Base-by-base conservation (phyloP, 2,797 vertebrate genomes). In the Coilia nasus region DNA sequence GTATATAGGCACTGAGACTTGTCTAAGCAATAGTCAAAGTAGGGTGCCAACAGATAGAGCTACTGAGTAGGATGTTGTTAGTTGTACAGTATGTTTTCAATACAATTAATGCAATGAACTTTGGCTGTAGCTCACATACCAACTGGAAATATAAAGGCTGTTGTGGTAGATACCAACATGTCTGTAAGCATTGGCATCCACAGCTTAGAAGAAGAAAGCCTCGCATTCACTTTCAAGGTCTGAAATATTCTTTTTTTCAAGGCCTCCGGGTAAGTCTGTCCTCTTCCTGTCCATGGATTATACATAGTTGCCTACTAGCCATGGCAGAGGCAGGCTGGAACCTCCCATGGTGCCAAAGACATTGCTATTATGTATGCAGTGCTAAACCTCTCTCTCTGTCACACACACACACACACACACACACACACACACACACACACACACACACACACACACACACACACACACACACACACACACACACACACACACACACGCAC, bases 241-340 rank as follows among this genome's bases (percentile, higher is more conserved):
- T 78, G 21, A 31, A 19, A 41, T 78, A 21, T 78, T 78, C 15
- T 78, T 35, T 44, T 78, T 78, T 78, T 19, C 19, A 4, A 78
- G 71, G 71, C 71, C 71, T 78, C 4, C 31, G 71, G 71, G 31
- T 78, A 78, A 78, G 71, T 78, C 71, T 78, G 71, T 41, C 71
- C 31, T 19, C 19, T 78, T 78, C 71, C 31, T 21, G 71, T 78
- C 71, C 35, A 78, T 78, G 71, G 71, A 78, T 78, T 78, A 78
- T 78, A 78, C 71, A 78, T 78, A 78, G 71, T 41, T 78, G 71
- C 71, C 71, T 78, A 78, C 31, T 78, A 78, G 71, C 71, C 71
- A 78, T 78, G 71, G 71, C 17, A 78, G 31, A 78, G 71, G 35
- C 31, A 78, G 71, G 4, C 71, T 19, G 31, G 35, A 78, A 31